Percentiles rank a stretch among this genome's conserved stretches.
Conservation (phyloP, 2,797 vertebrate genomes). For the Bradypodion ventrale region DNA sequence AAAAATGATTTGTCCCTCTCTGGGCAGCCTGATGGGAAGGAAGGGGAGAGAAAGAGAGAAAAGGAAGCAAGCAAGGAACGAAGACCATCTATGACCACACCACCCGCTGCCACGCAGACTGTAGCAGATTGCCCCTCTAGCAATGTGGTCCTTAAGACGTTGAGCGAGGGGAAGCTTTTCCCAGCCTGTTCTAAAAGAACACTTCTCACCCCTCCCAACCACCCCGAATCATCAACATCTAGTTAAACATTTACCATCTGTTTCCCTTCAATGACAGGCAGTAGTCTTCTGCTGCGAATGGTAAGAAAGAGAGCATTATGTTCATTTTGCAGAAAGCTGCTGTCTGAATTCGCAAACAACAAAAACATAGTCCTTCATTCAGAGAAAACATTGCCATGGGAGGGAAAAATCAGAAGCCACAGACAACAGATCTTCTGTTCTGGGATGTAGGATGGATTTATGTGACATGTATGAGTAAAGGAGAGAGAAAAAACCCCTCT, state of each 20-base stretch:
- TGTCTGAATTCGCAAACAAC: not conserved
- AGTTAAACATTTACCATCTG: slow-evolving; percentile 34
- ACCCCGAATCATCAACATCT: not conserved
- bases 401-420: not conserved
- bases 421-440: slow-evolving; percentile 21
- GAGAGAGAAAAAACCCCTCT: not conserved
- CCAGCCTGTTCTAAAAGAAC: slow-evolving; percentile 13
- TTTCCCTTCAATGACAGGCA: slow-evolving; percentile 11
- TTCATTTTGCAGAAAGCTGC: not conserved
- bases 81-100: no score
- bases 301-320: slow-evolving; percentile 19
- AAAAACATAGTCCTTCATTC: not conserved
- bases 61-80: no score
- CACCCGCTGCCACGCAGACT: not conserved
- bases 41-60: not conserved
- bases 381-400: not conserved
- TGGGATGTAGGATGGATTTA: not conserved
- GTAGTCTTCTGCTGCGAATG: slow-evolving; percentile 5
- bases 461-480: not conserved
- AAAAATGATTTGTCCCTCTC: not conserved
- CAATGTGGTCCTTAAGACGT: not conserved
- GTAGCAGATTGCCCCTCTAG: not conserved
- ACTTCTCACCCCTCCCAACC: not conserved
- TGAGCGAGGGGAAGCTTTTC: not conserved
- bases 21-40: no score